A percentile compares a stretch with the other conserved stretches of the same genome.
These are phyloP conservation scores for Cyprinodon tularosa DNA, from an alignment of 2,113 vertebrate genomes.

Conservation along the genomic window DNA sequence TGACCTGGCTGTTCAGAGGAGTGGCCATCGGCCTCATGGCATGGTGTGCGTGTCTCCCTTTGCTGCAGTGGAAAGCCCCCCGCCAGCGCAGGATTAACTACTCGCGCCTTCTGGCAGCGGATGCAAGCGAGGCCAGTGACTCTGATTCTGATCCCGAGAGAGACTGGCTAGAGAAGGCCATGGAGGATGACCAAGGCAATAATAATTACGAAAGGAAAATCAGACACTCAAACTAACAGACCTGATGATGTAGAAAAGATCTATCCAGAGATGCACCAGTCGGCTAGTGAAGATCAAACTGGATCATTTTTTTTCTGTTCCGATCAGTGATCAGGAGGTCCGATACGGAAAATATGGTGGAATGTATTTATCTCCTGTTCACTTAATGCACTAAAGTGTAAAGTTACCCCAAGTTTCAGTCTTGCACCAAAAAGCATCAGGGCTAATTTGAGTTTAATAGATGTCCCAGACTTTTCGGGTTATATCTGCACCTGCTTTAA, in stretches of 20 bases:
- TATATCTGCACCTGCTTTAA: too few relatives aligned
- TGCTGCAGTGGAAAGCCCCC: conserved; percentile 81
- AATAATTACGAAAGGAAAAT: conserved; percentile 45
- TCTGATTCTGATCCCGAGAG: conserved; percentile 84
- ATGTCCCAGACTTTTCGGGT: too few relatives aligned
- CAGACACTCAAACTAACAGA: conserved; percentile 21
- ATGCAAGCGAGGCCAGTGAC: conserved; percentile 85
- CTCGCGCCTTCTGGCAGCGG: conserved; percentile 83
- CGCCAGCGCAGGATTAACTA: conserved; percentile 87
- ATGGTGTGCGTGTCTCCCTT: conserved; percentile 81
- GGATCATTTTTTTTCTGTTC: too few relatives aligned
- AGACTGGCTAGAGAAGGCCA: conserved; percentile 90
- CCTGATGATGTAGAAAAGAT: too few relatives aligned
- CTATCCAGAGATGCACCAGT: background rate
- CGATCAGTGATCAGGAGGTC: too few relatives aligned
- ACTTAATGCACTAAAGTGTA: too few relatives aligned
- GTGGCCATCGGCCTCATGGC: conserved; percentile 64
- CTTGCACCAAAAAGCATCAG: too few relatives aligned
- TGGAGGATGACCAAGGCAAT: conserved; percentile 78
- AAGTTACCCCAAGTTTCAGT: too few relatives aligned
- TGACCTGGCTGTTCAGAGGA: conserved; percentile 76
- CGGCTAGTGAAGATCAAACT: background rate
- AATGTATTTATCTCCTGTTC: too few relatives aligned
- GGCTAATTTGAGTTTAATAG: too few relatives aligned
- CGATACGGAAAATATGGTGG: too few relatives aligned